These are phyloP conservation scores for Vesta saturnalis DNA, from an alignment of 2,888 invertebrate species.

Conservation along the genomic window DNA sequence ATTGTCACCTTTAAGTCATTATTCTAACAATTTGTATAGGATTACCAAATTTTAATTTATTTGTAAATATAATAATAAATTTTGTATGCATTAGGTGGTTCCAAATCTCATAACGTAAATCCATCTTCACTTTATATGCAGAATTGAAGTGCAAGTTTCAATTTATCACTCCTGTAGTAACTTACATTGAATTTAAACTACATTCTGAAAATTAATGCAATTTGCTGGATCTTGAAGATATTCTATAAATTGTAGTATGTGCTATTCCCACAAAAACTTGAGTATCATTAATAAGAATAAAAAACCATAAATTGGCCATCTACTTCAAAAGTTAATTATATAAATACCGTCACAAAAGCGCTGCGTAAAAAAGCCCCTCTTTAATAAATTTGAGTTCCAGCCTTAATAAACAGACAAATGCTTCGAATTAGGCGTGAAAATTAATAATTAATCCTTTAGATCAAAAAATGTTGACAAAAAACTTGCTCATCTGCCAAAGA, in stretches of 20 bases:
- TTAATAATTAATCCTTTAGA: constrained; percentile 37
- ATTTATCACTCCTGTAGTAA: not conserved
- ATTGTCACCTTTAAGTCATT: no score
- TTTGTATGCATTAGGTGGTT: not conserved
- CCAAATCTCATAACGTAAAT: not conserved
- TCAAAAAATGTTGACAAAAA: constrained; percentile 31
- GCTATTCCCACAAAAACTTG: not conserved
- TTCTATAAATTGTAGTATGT: constrained; percentile 5
- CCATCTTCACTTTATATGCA: not conserved
- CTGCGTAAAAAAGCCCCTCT: constrained; percentile 31
- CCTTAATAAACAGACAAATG: constrained; percentile 34
- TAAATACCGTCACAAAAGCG: constrained; percentile 29
- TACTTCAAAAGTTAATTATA: constrained; percentile 33
- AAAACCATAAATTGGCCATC: constrained; percentile 21
- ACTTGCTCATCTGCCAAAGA: constrained; percentile 25
- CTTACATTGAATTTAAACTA: not conserved
- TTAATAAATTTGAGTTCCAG: constrained; percentile 31
- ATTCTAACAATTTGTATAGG: no score
- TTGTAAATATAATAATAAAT: no score
- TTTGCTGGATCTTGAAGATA: not conserved
- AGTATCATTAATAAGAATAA: constrained; percentile 11
- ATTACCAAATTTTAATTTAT: no score
- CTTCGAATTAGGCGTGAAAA: constrained; percentile 37
- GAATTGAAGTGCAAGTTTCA: not conserved
- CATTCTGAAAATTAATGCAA: not conserved